Conservation (phyloP, 2,888 invertebrate genomes). For the Scaptomyza flava region DNA sequence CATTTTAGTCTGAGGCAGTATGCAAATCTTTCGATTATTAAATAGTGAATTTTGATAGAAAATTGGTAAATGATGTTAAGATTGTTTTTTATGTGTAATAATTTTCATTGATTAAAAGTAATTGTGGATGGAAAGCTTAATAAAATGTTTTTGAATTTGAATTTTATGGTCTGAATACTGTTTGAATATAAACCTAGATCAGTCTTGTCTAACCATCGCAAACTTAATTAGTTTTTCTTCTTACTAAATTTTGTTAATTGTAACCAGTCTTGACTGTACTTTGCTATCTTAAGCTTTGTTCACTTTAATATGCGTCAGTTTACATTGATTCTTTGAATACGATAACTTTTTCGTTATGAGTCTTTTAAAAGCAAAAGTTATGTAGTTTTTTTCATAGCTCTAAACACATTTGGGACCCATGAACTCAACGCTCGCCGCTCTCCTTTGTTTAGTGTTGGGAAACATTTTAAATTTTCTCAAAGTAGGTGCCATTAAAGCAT, state of each 20-base stretch:
- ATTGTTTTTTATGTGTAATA: background rate
- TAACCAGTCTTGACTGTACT: background rate
- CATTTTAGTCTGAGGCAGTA: background rate
- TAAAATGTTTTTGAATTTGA: no score
- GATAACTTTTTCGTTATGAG: background rate
- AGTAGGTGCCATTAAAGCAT: conserved; percentile 22
- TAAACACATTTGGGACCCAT: conserved; percentile 8
- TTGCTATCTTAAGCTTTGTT: background rate
- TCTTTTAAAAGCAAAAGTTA: background rate
- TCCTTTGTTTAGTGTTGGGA: conserved; percentile 14
- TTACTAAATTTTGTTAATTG: background rate
- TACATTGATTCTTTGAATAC: background rate
- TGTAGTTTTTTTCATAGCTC: background rate
- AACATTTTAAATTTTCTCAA: conserved; percentile 15
- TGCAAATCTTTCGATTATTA: background rate
- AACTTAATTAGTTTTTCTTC: no score
- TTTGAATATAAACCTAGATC: no score
- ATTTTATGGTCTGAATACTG: no score
- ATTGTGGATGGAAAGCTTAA: no score
- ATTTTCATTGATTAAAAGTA: background rate
- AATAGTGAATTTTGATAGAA: background rate
- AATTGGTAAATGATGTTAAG: background rate
- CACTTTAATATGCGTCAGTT: background rate
- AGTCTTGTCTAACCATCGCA: no score
- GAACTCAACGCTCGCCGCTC: conserved; percentile 19